Evolutionary conservation across 2,888 invertebrate genomes (phyloP).

Genomic region (Patella ulyssiponensis): DNA sequence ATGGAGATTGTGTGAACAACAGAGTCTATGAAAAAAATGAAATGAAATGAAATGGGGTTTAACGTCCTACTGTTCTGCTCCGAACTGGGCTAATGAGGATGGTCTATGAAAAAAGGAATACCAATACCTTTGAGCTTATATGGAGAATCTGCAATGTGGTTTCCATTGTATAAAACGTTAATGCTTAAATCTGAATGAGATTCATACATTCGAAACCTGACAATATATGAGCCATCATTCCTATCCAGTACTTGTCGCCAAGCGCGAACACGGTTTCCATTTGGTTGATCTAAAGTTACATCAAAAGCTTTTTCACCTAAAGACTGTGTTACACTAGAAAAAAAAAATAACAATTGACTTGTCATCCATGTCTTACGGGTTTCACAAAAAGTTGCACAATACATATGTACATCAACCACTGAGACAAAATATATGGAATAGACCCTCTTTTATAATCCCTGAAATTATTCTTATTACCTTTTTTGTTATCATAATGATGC

Average conservation of each 20-base stretch:
- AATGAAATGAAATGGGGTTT: background rate
- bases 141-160: constrained; percentile 79
- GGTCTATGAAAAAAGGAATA: background rate
- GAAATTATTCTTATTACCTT: too few relatives aligned
- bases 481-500: too few relatives aligned
- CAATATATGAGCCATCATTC: constrained; percentile 73
- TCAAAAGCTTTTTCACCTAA: constrained; percentile 73
- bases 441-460: too few relatives aligned
- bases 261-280: constrained; percentile 73
- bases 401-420: too few relatives aligned
- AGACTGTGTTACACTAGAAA: constrained; percentile 69
- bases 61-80: too few relatives aligned
- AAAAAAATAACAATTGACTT: too few relatives aligned
- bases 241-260: constrained; percentile 85
- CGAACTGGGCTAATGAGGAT: too few relatives aligned
- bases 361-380: too few relatives aligned
- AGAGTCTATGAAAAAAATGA: background rate
- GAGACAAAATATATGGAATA: too few relatives aligned
- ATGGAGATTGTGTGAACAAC: too few relatives aligned
- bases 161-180: constrained; percentile 78
- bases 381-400: too few relatives aligned
- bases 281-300: constrained; percentile 76
- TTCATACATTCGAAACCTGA: constrained; percentile 47
- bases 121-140: constrained; percentile 78
- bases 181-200: constrained; percentile 83